Evolutionary conservation across 2,113 vertebrate genomes (phyloP).

Genomic region (Paracanthobrama guichenoti): DNA sequence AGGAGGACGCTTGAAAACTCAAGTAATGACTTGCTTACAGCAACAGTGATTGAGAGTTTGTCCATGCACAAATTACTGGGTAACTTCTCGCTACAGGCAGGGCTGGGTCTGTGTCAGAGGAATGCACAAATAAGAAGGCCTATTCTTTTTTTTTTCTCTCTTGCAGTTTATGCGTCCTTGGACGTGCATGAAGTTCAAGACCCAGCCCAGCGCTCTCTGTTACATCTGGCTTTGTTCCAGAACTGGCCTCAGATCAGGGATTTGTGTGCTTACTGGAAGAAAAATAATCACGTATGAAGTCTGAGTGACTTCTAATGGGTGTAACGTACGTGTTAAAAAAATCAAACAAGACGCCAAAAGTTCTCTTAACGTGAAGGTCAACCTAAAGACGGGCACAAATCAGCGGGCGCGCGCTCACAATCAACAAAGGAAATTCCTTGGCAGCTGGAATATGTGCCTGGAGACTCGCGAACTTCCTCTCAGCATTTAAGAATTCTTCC

Average conservation of each 20-base stretch:
- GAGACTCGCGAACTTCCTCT: constrained; percentile 59
- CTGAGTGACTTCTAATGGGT: background rate
- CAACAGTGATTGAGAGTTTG: background rate
- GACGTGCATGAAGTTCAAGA: constrained; percentile 35
- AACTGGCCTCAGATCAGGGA: background rate
- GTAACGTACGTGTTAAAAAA: background rate
- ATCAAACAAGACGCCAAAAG: background rate
- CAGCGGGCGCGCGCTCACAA: constrained; percentile 37
- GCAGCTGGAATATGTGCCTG: constrained; percentile 52
- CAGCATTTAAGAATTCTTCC: constrained; percentile 53
- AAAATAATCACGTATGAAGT: background rate
- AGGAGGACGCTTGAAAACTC: background rate
- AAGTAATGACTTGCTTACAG: background rate
- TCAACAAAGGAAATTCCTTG: constrained; percentile 64
- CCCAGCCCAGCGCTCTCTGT: constrained; percentile 35
- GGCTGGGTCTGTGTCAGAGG: constrained; percentile 23
- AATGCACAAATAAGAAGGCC: constrained; percentile 31
- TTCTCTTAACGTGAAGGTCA: background rate
- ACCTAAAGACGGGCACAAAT: background rate
- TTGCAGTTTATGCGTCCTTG: constrained; percentile 45
- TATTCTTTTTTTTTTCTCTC: background rate
- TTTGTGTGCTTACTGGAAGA: background rate
- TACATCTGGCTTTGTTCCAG: constrained; percentile 44
- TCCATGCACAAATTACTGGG: background rate
- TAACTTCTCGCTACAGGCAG: constrained; percentile 37